Conservation (phyloP, 2,797 vertebrate genomes). For the Hirundo rustica region DNA sequence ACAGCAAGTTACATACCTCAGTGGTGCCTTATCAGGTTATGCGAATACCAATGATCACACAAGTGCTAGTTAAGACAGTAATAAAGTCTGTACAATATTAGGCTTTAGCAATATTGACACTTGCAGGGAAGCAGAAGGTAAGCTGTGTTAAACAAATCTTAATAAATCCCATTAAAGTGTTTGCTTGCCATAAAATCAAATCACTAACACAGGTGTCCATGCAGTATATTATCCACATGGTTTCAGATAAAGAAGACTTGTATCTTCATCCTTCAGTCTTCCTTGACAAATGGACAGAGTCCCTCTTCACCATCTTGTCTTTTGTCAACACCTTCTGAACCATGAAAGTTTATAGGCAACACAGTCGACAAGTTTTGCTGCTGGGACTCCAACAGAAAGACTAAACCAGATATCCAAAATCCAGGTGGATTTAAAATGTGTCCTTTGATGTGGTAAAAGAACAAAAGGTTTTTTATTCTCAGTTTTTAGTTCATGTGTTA, state of each 20-base stretch:
- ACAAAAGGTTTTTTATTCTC: neutral
- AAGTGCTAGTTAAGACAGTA: neutral
- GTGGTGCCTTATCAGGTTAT: neutral
- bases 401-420: neutral
- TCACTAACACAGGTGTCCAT: neutral
- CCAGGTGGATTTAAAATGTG: neutral
- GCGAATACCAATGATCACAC: neutral
- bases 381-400: neutral
- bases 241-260: neutral
- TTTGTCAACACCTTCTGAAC: neutral
- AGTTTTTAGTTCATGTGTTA: neutral
- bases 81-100: neutral
- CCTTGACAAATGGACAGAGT: neutral
- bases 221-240: neutral
- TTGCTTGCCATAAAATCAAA: constrained; percentile 22
- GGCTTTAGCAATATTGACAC: neutral
- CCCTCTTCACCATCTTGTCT: neutral
- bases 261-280: neutral
- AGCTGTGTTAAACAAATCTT: neutral
- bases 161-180: neutral
- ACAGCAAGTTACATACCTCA: neutral
- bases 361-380: neutral
- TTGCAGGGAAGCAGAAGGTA: constrained; percentile 1
- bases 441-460: neutral
- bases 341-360: neutral